Percentiles rank a stretch among this genome's conserved stretches.
phyloP scores from a whole-genome alignment of 2,113 vertebrate genomes.

The Amia ocellicauda region DNA sequence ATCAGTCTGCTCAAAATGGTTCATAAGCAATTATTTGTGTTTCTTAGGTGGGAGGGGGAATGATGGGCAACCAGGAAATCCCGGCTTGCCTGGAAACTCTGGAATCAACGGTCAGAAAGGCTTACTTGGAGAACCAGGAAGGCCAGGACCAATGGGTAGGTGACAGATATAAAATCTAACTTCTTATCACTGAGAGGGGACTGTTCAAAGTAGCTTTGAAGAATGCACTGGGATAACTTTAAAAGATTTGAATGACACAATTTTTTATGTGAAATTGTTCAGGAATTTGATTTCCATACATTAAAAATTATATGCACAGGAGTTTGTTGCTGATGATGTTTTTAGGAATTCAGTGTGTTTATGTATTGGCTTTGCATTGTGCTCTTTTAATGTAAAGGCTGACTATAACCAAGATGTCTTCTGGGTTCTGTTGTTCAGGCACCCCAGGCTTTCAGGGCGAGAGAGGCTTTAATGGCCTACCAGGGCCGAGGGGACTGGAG shows the following conservation, averaged over 20 bases:
- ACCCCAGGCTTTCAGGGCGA: slow-evolving; percentile 66
- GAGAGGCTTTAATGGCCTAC: slow-evolving; percentile 68
- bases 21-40: not conserved
- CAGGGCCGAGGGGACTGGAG: slow-evolving; percentile 67
- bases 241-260: too few relatives aligned
- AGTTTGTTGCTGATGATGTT: too few relatives aligned
- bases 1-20: too few relatives aligned
- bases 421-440: slow-evolving; percentile 59
- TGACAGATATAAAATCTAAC: not conserved
- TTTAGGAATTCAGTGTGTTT: too few relatives aligned
- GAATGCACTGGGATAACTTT: too few relatives aligned
- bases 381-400: not conserved
- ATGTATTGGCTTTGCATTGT: not conserved
- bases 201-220: not conserved
- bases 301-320: too few relatives aligned
- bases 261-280: too few relatives aligned
- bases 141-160: slow-evolving; percentile 74
- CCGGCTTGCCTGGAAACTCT: slow-evolving; percentile 67
- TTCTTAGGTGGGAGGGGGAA: slow-evolving; percentile 67
- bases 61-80: slow-evolving; percentile 69
- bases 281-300: too few relatives aligned
- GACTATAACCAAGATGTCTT: too few relatives aligned
- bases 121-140: slow-evolving; percentile 69
- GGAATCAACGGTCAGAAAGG: slow-evolving; percentile 77
- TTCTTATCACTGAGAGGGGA: too few relatives aligned